Conservation (phyloP, 92 coral and sea anemone genomes). For the Heliopora coerulea region DNA sequence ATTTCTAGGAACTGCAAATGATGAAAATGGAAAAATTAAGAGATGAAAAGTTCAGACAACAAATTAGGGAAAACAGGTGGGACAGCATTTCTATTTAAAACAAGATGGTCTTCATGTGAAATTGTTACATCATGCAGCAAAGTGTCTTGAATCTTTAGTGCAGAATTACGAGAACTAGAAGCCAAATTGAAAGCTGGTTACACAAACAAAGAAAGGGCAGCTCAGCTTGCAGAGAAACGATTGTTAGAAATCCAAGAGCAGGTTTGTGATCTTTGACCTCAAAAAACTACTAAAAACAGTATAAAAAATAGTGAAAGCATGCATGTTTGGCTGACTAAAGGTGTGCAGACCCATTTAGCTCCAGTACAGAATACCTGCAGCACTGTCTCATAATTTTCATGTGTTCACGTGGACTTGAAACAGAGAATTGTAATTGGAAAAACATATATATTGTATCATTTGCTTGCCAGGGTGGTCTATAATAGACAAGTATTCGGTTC, state of each 20-base stretch:
- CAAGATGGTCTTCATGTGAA: not conserved
- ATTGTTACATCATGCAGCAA: no score
- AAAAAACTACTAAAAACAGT: not conserved
- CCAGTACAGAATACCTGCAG: no score
- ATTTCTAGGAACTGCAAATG: slow-evolving; percentile 69
- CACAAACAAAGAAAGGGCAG: slow-evolving; percentile 92
- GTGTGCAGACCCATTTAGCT: no score
- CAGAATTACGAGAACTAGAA: slow-evolving; percentile 91
- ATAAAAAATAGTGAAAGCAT: not conserved
- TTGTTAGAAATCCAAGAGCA: slow-evolving; percentile 66
- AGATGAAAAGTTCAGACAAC: slow-evolving; percentile 87
- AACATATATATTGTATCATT: no score
- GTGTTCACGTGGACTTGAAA: no score
- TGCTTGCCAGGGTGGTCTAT: no score
- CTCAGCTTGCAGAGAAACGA: slow-evolving; percentile 78
- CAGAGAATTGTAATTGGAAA: no score
- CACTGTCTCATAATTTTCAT: no score
- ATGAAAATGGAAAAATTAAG: slow-evolving; percentile 72
- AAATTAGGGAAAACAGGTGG: slow-evolving; percentile 93
- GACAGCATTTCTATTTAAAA: not conserved
- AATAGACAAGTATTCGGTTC: no score
- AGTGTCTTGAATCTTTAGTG: slow-evolving; percentile 39
- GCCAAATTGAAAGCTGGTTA: slow-evolving; percentile 91
- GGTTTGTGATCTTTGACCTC: slow-evolving; percentile 57
- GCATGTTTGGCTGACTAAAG: no score